A percentile compares a stretch with the other conserved stretches of the same genome.
These are phyloP conservation scores for Xiphorhynchus elegans DNA, from an alignment of 2,113 vertebrate species.

Conservation along the genomic window DNA sequence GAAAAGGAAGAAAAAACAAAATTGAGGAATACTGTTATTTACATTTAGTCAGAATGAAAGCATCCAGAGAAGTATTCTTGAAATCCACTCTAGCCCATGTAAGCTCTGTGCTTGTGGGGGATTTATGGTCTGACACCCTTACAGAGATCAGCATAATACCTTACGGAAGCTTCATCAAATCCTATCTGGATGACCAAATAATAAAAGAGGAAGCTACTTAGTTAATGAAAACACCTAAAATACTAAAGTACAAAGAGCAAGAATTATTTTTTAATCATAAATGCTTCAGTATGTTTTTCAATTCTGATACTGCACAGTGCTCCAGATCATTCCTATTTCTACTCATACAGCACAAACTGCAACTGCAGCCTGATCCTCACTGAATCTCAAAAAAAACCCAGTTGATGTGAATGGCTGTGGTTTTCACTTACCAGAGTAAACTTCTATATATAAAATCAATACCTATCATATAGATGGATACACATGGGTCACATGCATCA, in stretches of 20 bases:
- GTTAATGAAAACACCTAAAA: not conserved
- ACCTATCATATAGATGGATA: not conserved
- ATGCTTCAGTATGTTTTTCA: not conserved
- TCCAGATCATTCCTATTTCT: not conserved
- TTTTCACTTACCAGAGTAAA: conserved; percentile 5
- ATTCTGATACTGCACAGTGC: not conserved
- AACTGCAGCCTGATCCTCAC: not conserved
- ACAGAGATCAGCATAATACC: not conserved
- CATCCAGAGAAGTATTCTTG: not conserved
- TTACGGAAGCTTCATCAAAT: not conserved
- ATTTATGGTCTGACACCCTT: not conserved
- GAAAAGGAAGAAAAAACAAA: conserved; percentile 40
- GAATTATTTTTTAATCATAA: not conserved
- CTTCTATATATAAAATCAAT: not conserved
- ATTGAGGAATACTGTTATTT: conserved; percentile 54
- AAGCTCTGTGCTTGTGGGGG: not conserved
- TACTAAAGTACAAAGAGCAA: not conserved
- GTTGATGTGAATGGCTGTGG: not conserved
- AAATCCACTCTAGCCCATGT: not conserved
- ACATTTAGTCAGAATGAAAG: not conserved
- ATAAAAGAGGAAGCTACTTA: not conserved
- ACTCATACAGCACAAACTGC: not conserved
- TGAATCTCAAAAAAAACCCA: not conserved
- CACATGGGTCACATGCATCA: not conserved
- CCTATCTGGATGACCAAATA: not conserved